Evolutionary conservation across 1,140 invertebrate genomes (phyloP).

Genomic region (Pseudobourletiella spinata): DNA sequence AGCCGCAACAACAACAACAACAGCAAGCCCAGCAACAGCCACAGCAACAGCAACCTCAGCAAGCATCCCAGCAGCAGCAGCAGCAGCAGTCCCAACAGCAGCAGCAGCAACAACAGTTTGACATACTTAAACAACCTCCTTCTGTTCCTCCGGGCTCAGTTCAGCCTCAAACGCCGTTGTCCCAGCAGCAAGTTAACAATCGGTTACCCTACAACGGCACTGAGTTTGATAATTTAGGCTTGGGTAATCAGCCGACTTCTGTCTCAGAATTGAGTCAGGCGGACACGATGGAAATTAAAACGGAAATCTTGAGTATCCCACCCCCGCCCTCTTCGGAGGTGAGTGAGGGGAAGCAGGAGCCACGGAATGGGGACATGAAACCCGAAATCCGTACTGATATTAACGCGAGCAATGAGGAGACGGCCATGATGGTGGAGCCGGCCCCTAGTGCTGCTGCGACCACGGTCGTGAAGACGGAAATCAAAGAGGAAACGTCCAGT

Average conservation of each 20-base stretch:
- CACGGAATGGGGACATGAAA: constrained; percentile 26
- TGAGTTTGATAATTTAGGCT: constrained; percentile 23
- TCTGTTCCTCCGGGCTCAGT: constrained; percentile 12
- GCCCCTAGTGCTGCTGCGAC: background rate
- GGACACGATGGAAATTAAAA: constrained; percentile 20
- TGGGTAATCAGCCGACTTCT: constrained; percentile 19
- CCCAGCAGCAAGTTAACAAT: constrained; percentile 13
- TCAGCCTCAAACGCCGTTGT: constrained; percentile 37
- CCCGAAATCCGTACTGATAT: constrained; percentile 14
- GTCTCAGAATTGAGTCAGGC: constrained; percentile 2
- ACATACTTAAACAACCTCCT: constrained; percentile 22
- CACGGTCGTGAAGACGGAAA: constrained; percentile 22
- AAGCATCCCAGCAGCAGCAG: constrained; percentile 33
- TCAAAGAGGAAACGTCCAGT: constrained; percentile 30
- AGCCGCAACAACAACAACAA: constrained; percentile 33
- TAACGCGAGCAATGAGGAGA: constrained; percentile 3
- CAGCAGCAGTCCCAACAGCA: constrained; percentile 29
- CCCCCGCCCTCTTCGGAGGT: constrained; percentile 10
- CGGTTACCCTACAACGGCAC: constrained; percentile 25
- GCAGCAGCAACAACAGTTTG: constrained; percentile 34
- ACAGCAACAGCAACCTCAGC: constrained; percentile 34
- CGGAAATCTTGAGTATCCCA: constrained; percentile 19
- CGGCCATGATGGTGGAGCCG: constrained; percentile 12
- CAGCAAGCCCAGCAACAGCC: constrained; percentile 32
- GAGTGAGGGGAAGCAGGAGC: constrained; percentile 24